phyloP scores from a whole-genome alignment of 1,140 invertebrate species.

The Reticulitermes speratus region DNA sequence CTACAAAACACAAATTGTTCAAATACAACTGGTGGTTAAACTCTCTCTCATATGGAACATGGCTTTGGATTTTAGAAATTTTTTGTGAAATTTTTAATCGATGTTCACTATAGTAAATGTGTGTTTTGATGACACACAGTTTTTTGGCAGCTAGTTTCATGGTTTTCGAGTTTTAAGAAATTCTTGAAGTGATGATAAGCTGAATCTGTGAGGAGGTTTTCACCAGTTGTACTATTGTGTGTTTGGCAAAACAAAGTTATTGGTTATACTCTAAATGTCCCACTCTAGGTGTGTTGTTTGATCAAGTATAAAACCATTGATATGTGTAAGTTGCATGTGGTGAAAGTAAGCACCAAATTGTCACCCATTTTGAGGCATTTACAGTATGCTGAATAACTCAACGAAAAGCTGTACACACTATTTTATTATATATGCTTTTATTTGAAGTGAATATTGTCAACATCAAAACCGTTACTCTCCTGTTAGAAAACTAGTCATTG shows the following conservation, averaged over 20 bases:
- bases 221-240: slow-evolving; percentile 24
- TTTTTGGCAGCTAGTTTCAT: neutral
- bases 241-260: slow-evolving; percentile 23
- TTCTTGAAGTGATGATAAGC: neutral
- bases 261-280: slow-evolving; percentile 22
- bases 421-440: slow-evolving; percentile 28
- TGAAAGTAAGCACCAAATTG: neutral
- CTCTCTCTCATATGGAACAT: neutral
- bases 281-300: neutral
- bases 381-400: slow-evolving; percentile 25
- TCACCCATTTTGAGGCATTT: slow-evolving; percentile 22
- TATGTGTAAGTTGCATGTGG: slow-evolving; percentile 5
- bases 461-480: slow-evolving; percentile 30
- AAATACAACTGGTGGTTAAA: slow-evolving; percentile 23
- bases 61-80: slow-evolving; percentile 2
- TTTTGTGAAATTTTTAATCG: neutral
- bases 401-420: slow-evolving; percentile 26
- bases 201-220: neutral
- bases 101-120: neutral
- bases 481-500: slow-evolving; percentile 31
- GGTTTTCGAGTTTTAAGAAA: neutral
- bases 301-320: neutral
- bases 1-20: slow-evolving; percentile 28
- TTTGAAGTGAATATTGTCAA: slow-evolving; percentile 26
- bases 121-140: neutral